A percentile compares a stretch with the other conserved stretches of the same genome.
These are phyloP conservation scores for Carpatolechia fugitivella DNA, from an alignment of 2,888 invertebrate species.

Conservation along the genomic window DNA sequence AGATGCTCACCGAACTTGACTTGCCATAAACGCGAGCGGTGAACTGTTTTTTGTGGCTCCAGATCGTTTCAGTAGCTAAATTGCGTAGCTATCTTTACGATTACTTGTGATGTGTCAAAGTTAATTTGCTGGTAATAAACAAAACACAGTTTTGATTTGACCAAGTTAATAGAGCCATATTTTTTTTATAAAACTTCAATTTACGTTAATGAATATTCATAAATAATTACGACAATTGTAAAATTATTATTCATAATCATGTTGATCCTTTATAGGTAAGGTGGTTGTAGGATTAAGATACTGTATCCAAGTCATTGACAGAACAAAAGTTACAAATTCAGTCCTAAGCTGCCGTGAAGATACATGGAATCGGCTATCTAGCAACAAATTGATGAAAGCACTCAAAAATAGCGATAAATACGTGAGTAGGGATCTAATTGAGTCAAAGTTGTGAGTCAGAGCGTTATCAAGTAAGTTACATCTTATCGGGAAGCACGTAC, in stretches of 20 bases:
- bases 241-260: too few species aligned
- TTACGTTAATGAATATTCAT: too few species aligned
- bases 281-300: too few species aligned
- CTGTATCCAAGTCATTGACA: not conserved
- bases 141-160: too few species aligned
- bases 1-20: constrained; percentile 48
- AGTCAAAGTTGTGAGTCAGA: constrained; percentile 61
- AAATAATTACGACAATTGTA: too few species aligned
- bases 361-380: constrained; percentile 27
- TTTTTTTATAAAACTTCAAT: too few species aligned
- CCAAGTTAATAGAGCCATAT: too few species aligned
- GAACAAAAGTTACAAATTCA: constrained; percentile 1
- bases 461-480: constrained; percentile 56
- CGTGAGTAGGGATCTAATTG: constrained; percentile 50
- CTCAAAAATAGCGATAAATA: constrained; percentile 41
- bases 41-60: not conserved
- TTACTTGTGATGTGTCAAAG: too few species aligned
- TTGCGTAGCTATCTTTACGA: not conserved
- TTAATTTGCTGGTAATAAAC: too few species aligned
- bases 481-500: constrained; percentile 48
- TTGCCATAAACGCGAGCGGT: constrained; percentile 21
- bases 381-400: not conserved
- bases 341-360: not conserved
- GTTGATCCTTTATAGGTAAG: too few species aligned
- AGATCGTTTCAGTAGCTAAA: not conserved